Conservation (phyloP, 2,888 invertebrate species). For the Petrolisthes manimaculis region DNA sequence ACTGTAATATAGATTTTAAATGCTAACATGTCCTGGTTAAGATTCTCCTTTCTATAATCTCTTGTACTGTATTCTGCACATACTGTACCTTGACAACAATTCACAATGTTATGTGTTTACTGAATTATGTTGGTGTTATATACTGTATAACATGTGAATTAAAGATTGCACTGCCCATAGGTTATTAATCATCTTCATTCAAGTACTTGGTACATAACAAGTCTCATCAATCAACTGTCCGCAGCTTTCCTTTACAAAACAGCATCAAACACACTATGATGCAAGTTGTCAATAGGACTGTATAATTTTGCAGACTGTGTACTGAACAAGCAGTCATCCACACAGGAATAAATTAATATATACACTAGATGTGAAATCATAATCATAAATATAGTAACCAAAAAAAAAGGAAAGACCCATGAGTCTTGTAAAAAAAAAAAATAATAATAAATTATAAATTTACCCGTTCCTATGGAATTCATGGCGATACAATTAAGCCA, state of each 20-base stretch:
- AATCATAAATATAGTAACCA: not conserved
- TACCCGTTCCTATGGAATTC: constrained; percentile 16
- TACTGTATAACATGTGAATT: no score
- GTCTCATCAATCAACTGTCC: no score
- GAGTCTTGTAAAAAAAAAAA: not conserved
- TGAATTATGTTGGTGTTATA: no score
- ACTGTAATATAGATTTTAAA: not conserved
- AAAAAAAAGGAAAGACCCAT: constrained; percentile 18
- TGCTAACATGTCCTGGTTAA: not conserved
- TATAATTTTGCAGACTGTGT: no score
- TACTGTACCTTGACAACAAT: no score
- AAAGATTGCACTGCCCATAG: no score
- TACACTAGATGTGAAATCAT: not conserved
- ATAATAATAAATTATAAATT: not conserved
- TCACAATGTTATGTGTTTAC: no score
- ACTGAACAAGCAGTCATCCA: not conserved
- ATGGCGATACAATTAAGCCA: constrained; percentile 14
- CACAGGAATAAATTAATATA: not conserved
- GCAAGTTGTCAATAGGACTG: no score
- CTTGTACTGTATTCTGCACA: not conserved
- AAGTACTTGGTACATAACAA: no score
- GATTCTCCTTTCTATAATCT: not conserved
- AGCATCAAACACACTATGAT: no score
- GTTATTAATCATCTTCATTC: no score
- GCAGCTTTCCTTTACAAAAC: no score